Base-by-base conservation (phyloP, 2,888 invertebrate species). In the Pyralis farinalis region DNA sequence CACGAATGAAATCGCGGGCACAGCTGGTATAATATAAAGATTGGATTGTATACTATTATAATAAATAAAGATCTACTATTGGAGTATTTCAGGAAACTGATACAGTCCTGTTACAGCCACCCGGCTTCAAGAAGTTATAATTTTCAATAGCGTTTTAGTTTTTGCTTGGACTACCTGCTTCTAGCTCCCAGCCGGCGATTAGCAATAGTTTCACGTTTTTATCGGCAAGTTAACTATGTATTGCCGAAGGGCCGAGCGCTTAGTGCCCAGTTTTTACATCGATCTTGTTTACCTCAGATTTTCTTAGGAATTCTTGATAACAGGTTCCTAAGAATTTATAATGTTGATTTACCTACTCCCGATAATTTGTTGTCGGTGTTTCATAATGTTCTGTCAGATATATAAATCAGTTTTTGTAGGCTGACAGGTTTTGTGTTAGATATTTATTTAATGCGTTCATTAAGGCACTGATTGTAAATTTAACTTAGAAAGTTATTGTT, bases 241-340 rank as follows among this genome's bases (percentile, higher is more conserved):
- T 66, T 67, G 62, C 47, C 63, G 56, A 60, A 55, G 58, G 55
- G 58, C 64, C 33, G 33, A 53, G 58, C 62, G 56, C 61, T 54
- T 46, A 2, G 54, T 63, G 59, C 70, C 68, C 56, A 55, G 53
- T 77, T 81, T 76, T 81, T 78, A 57, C 64, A 44, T 43, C 39
- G 54, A 58, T 53, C 51, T 46, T 55, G 51, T 53, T 59, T 60
- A 54, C 59, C 54, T 53, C 60, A 63, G 58, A 69, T 67, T 67
- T 56, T 55, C 64, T 51, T 57, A 51, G 58, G 66, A 69, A 73
- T 77, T 66, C 63, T 58, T 54, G 60, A 62, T 62, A 70, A 60
- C 63, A 53, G 52, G 46, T 58, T 57, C 51, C 53, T 49, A 51
- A 52, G 52, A 51, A 49, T 53, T 61, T 51, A 55, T 49, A 36